Evolutionary conservation across 2,113 vertebrate genomes (phyloP), one percentile per base, ranked within the genome.

Genomic region (Trematocara unimaculatum): DNA sequence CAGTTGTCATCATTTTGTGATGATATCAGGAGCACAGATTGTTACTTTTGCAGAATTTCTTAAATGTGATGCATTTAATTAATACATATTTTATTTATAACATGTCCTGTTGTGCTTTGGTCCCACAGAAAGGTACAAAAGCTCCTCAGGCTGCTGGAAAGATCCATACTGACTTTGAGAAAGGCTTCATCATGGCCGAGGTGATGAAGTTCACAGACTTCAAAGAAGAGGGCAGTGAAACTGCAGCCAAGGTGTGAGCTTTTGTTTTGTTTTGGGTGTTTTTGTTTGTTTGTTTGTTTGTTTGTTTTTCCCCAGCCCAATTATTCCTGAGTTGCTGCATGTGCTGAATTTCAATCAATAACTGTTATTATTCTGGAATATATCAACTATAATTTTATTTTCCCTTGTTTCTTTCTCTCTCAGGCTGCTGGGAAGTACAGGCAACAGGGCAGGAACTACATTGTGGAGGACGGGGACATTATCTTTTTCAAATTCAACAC

Each of bases 401-500:
- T 2, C 56, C 17, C 17, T 70, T 33, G 26, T 26, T 11, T 85
- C 78, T 40, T 58, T 82, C 81, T 2, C 93, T 95, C 94, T 56
- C 96, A 99, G 99, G 93, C 98, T 91, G 98, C 98, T 92, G 99
- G 99, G 79, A 99, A 99, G 93, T 99, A 99, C 96, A 97, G 99
- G 93, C 98, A 99, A 93, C 98, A 97, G 96, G 98, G 99, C 93
- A 97, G 98, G 91, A 99, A 98, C 97, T 99, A 99, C 82, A 23
- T 97, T 20, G 98, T 99, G 94, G 99, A 99, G 94, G 98, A 99
- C 51, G 99, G 98, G 89, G 98, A 99, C 96, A 97, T 99, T 96
- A 99, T 99, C 96, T 99, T 99, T 97, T 99, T 99, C 97, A 99
- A 99, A 97, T 99, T 99, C 97, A 99, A 99, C 96, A 99, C 98